Evolutionary conservation across 2,888 invertebrate species (phyloP).

Genomic region (Eumacrocentrus americanus): DNA sequence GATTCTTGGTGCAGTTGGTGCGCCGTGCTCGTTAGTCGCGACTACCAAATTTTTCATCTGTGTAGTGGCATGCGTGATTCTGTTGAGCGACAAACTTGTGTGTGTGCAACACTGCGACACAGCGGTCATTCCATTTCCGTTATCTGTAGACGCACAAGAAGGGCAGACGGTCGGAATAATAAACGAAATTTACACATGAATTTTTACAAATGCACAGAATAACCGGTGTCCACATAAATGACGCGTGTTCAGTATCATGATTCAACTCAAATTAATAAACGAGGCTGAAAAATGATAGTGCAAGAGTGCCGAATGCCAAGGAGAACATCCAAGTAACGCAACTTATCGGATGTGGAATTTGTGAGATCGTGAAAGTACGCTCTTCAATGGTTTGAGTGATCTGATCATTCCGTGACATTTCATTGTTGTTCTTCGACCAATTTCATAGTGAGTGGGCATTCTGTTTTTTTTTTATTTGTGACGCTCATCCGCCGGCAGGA

Average conservation of each 20-base stretch:
- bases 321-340: conserved; percentile 23
- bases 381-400: neutral
- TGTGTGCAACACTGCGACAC: conserved; percentile 35
- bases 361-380: conserved; percentile 7
- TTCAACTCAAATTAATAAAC: neutral
- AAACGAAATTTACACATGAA: conserved; percentile 16
- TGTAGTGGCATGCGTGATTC: conserved; percentile 27
- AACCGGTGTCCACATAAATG: conserved; percentile 7
- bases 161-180: conserved; percentile 30
- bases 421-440: too few species aligned
- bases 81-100: conserved; percentile 11
- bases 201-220: conserved; percentile 15
- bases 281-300: conserved; percentile 9
- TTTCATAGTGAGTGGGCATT: too few species aligned
- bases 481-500: neutral
- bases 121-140: conserved; percentile 42
- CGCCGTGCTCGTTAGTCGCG: too few species aligned
- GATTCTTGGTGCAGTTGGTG: too few species aligned
- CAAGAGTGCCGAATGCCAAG: conserved; percentile 32
- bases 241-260: neutral
- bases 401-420: neutral
- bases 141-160: conserved; percentile 43
- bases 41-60: too few species aligned
- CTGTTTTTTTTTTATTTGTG: neutral
- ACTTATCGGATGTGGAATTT: conserved; percentile 31